A percentile compares a stretch with the other conserved stretches of the same genome.
phyloP scores from a whole-genome alignment of 1,140 invertebrate genomes.

The Nephila pilipes region DNA sequence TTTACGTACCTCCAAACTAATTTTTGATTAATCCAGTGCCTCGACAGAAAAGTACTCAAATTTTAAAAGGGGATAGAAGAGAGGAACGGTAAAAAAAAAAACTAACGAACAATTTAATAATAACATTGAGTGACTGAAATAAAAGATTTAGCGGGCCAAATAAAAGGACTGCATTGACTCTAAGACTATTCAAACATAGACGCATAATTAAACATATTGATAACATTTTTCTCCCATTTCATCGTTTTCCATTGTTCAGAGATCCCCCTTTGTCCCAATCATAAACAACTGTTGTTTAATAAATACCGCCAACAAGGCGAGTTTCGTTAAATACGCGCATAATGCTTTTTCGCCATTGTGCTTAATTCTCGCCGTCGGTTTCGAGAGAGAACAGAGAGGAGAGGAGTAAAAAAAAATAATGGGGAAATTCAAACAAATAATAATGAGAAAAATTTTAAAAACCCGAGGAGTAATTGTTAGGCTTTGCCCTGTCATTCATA shows the following conservation, averaged over 20 bases:
- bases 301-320: slow-evolving; percentile 61
- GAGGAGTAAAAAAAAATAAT: background rate
- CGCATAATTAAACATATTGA: slow-evolving; percentile 70
- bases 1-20: background rate
- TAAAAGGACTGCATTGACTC: slow-evolving; percentile 27
- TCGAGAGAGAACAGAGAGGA: background rate
- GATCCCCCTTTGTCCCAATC: slow-evolving; percentile 39
- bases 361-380: slow-evolving; percentile 4
- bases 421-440: slow-evolving; percentile 38
- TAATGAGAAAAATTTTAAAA: slow-evolving; percentile 53
- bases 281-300: slow-evolving; percentile 70
- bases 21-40: background rate
- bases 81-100: too few species aligned
- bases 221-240: slow-evolving; percentile 68
- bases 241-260: slow-evolving; percentile 43
- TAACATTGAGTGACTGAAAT: slow-evolving; percentile 37
- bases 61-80: background rate
- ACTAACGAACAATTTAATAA: slow-evolving; percentile 18
- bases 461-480: slow-evolving; percentile 20
- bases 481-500: slow-evolving; percentile 51
- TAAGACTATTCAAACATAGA: slow-evolving; percentile 6
- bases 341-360: slow-evolving; percentile 32
- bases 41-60: background rate
- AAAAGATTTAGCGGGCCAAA: slow-evolving; percentile 41
- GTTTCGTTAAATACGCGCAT: slow-evolving; percentile 1